Evolutionary conservation across 1,140 invertebrate species (phyloP).

Genomic region (Carposina sasakii): DNA sequence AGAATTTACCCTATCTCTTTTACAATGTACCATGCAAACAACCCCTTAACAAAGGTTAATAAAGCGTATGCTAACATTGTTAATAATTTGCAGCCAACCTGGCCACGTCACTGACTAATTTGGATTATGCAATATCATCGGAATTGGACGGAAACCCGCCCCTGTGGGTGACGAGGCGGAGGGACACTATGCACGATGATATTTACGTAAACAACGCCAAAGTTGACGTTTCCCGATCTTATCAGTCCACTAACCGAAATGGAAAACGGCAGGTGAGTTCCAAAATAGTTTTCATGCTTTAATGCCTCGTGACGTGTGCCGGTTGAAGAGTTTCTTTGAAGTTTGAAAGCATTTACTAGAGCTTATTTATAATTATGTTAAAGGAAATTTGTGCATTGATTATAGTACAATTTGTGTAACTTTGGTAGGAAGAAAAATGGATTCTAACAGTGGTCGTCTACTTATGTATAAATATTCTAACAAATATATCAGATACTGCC

Average conservation of each 20-base stretch:
- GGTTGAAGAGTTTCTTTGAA: constrained; percentile 28
- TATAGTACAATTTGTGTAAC: too few species aligned
- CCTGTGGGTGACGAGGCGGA: constrained; percentile 82
- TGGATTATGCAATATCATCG: constrained; percentile 78
- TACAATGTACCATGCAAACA: too few species aligned
- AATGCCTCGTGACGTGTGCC: too few species aligned
- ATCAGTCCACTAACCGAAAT: constrained; percentile 75
- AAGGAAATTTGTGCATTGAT: too few species aligned
- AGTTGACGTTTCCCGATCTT: constrained; percentile 80
- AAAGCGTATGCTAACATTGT: constrained; percentile 20
- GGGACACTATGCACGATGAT: constrained; percentile 75
- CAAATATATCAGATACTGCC: too few species aligned
- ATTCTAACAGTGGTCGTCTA: too few species aligned
- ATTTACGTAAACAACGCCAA: constrained; percentile 88
- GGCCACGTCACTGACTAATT: constrained; percentile 78
- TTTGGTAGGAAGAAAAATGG: too few species aligned
- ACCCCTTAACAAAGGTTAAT: too few species aligned
- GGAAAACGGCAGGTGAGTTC: constrained; percentile 83
- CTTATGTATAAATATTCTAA: too few species aligned
- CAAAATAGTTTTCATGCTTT: too few species aligned
- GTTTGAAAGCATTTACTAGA: constrained; percentile 8
- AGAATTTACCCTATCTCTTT: too few species aligned
- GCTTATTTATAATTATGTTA: too few species aligned
- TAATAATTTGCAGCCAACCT: constrained; percentile 81
- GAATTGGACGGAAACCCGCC: constrained; percentile 86